phyloP scores from a whole-genome alignment of 2,888 invertebrate genomes.

The Pollenia angustigena region DNA sequence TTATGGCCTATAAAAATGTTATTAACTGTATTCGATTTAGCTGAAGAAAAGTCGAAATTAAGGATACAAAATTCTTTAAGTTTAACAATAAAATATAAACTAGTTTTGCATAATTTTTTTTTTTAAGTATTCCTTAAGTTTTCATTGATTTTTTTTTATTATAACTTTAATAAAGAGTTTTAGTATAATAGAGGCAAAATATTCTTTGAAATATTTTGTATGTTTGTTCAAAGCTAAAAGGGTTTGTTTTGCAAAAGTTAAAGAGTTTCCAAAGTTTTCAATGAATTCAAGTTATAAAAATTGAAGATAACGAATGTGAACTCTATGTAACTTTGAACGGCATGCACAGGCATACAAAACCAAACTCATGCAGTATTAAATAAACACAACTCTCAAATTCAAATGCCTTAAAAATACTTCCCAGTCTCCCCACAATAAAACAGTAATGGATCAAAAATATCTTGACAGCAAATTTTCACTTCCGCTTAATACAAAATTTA shows the following conservation, averaged over 20 bases:
- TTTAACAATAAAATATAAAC: too few species aligned
- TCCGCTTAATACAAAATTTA: neutral
- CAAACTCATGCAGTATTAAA: neutral
- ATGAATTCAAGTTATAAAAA: conserved; percentile 32
- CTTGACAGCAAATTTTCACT: neutral
- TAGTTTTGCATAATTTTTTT: too few species aligned
- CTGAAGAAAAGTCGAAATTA: neutral
- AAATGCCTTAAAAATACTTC: conserved; percentile 2
- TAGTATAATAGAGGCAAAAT: neutral
- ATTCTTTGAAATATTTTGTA: conserved; percentile 27
- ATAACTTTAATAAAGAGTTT: neutral
- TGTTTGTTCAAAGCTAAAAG: conserved; percentile 19
- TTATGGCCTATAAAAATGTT: conserved; percentile 1
- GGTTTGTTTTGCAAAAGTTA: conserved; percentile 25
- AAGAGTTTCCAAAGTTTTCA: conserved; percentile 25
- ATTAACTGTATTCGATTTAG: conserved; percentile 5
- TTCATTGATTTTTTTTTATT: neutral
- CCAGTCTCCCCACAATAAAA: neutral
- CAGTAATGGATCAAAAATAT: neutral
- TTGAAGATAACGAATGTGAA: conserved; percentile 24
- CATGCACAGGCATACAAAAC: neutral
- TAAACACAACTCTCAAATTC: conserved; percentile 16
- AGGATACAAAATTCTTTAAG: too few species aligned
- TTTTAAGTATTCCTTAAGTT: too few species aligned
- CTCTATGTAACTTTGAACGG: neutral